Conservation (phyloP, 2,113 vertebrate species). For the Ageneiosus marmoratus region DNA sequence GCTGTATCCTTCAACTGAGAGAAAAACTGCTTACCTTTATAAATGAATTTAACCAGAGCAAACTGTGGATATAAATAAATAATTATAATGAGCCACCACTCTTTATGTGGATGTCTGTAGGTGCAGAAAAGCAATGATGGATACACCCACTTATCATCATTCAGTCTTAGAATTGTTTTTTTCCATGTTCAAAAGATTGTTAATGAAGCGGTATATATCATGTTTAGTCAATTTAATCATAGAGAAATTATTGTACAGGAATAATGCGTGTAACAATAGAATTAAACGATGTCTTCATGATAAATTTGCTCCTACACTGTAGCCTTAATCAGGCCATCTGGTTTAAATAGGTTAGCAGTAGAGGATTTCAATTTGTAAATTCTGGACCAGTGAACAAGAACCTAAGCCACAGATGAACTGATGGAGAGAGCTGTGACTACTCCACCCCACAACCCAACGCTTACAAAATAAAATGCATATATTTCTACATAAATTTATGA, state of each 20-base stretch:
- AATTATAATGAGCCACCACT: not conserved
- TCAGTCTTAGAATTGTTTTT: not conserved
- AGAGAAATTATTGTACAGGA: not conserved
- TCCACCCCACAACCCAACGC: too few relatives aligned
- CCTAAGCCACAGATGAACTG: not conserved
- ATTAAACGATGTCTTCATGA: not conserved
- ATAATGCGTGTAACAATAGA: not conserved
- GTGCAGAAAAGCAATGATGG: not conserved
- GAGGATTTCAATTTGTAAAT: not conserved
- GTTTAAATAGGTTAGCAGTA: not conserved
- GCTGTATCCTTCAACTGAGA: conserved; percentile 15
- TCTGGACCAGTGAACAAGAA: too few relatives aligned
- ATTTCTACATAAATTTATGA: too few relatives aligned
- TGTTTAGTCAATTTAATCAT: not conserved
- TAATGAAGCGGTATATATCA: not conserved
- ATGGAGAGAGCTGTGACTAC: not conserved
- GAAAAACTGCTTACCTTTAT: conserved; percentile 16
- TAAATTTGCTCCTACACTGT: not conserved
- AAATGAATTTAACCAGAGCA: not conserved
- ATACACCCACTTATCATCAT: not conserved
- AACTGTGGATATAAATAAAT: not conserved
- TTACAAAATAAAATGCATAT: too few relatives aligned
- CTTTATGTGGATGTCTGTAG: not conserved
- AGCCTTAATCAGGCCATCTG: not conserved
- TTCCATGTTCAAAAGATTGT: not conserved